Evolutionary conservation across 2,797 vertebrate species (phyloP), one percentile per base, ranked within the genome.

Genomic region (Crenuchus spilurus): DNA sequence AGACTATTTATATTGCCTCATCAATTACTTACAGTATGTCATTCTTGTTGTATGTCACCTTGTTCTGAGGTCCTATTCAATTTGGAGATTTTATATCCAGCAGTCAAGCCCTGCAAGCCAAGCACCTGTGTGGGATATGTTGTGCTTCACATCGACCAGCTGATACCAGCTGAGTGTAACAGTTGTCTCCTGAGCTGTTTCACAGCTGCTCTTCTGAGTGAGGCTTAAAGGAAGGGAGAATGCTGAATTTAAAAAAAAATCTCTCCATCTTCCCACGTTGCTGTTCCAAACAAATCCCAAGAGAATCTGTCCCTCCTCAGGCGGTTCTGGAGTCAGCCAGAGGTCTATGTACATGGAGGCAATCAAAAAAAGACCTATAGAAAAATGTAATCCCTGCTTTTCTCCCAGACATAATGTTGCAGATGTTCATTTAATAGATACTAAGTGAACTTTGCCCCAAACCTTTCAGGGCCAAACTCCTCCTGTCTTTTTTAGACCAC

Each of bases 81-180:
- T 75, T 66, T 18, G 55, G 54, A 24, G 58, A 22, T 37, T 31
- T 41, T 31, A 66, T 54, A 60, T 70, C 24, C 30, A 28, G 33
- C 58, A 41, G n/a, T 72, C 66, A 46, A n/a, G n/a, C 31, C 7
- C 28, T 70, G 18, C 66, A 46, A n/a, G n/a, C 31, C 7, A 22
- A 66, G 18, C 63, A 74, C 55, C 14, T 57, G 31, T 33, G 31
- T 60, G 26, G 58, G 55, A 75, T 54, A 48, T 46, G 58, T 39
- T 54, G 39, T 49, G 60, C 28, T 67, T 81, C 41, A 11, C 73
- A 67, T 76, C 37, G 61, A 76, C 60, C 70, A 67, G 65, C 51
- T 70, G 72, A 60, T 70, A 71, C 24, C 65, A 67, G 31, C 31
- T 41, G 54, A 78, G 67, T 72, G 30, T 60, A 76, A 66, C 66